A percentile compares a stretch with the other conserved stretches of the same genome.
These are phyloP conservation scores for Adelphocoris suturalis DNA, from an alignment of 2,888 invertebrate species.

Conservation along the genomic window DNA sequence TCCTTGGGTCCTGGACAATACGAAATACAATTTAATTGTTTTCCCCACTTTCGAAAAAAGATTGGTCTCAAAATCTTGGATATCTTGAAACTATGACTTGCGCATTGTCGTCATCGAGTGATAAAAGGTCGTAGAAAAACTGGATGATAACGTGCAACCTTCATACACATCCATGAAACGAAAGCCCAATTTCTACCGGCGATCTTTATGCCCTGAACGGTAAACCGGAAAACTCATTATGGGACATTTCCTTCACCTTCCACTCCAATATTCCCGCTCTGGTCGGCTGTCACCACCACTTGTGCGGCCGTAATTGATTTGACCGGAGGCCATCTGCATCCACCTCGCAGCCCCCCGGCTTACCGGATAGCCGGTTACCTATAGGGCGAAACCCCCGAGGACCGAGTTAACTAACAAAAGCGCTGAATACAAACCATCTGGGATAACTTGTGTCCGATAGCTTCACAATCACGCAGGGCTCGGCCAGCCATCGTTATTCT, in stretches of 20 bases:
- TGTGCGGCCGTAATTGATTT: conserved; percentile 22
- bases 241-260: conserved; percentile 27
- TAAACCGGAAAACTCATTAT: conserved; percentile 24
- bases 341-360: background rate
- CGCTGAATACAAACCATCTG: background rate
- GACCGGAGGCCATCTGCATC: conserved; percentile 34
- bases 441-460: too few relatives aligned
- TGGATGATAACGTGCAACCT: too few relatives aligned
- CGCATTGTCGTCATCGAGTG: too few relatives aligned
- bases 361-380: background rate
- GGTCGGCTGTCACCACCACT: conserved; percentile 36
- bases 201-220: background rate
- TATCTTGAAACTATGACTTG: too few relatives aligned
- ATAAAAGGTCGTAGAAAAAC: too few relatives aligned
- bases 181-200: background rate
- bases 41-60: too few relatives aligned
- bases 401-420: conserved; percentile 10
- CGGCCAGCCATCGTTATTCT: too few relatives aligned
- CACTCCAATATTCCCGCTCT: conserved; percentile 26
- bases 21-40: too few relatives aligned
- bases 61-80: too few relatives aligned
- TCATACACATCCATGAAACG: too few relatives aligned
- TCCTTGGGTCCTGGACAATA: too few relatives aligned
- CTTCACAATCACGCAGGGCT: too few relatives aligned
- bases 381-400: background rate